Evolutionary conservation across 2,888 invertebrate genomes (phyloP).

Genomic region (Drosophila paranaensis): DNA sequence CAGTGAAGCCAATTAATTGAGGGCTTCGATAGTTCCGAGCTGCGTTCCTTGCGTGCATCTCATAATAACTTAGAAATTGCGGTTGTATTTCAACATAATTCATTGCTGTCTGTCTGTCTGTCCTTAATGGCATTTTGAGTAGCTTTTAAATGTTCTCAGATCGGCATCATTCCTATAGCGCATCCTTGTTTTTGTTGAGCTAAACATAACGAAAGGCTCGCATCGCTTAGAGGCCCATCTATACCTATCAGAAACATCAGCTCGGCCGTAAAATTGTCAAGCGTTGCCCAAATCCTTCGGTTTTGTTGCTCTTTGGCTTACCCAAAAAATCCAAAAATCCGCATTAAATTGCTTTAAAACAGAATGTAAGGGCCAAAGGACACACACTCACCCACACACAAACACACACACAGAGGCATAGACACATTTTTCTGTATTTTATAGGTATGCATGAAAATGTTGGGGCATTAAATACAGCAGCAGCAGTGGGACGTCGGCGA

Average conservation of each 20-base stretch:
- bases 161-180: not conserved
- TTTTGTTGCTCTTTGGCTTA: constrained; percentile 17
- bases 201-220: constrained; percentile 1
- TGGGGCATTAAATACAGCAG: constrained; percentile 53
- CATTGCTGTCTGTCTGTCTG: constrained; percentile 28
- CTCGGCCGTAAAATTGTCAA: constrained; percentile 44
- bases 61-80: constrained; percentile 2
- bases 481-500: constrained; percentile 11
- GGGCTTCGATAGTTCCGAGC: not conserved
- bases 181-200: constrained; percentile 3
- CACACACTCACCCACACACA: constrained; percentile 9
- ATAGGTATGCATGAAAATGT: constrained; percentile 55
- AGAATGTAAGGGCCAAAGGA: constrained; percentile 22
- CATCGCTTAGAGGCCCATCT: constrained; percentile 5
- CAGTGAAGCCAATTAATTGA: constrained; percentile 37
- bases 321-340: constrained; percentile 35
- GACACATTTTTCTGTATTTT: constrained; percentile 34
- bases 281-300: constrained; percentile 27
- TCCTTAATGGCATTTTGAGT: constrained; percentile 56
- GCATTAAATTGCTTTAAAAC: constrained; percentile 62
- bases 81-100: constrained; percentile 19
- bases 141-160: constrained; percentile 38
- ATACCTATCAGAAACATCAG: constrained; percentile 30
- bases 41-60: constrained; percentile 26
- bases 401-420: not conserved